Evolutionary conservation across 2,888 invertebrate genomes (phyloP).

Genomic region (Schizaphis graminum): DNA sequence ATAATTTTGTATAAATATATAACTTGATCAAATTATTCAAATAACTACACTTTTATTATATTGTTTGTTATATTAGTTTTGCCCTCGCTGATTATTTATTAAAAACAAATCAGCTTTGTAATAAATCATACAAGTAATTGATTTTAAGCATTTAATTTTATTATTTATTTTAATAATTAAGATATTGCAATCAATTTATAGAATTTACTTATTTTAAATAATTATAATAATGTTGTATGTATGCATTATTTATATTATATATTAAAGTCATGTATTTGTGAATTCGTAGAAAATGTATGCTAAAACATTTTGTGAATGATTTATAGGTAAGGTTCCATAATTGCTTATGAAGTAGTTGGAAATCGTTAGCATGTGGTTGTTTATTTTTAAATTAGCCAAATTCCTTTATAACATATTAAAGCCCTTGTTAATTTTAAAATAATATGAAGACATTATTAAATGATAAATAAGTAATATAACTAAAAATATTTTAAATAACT

Average conservation of each 20-base stretch:
- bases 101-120: not conserved
- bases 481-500: too few relatives aligned
- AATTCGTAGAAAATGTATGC: not conserved
- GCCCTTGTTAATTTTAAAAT: not conserved
- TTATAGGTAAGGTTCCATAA: not conserved
- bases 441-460: not conserved
- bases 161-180: not conserved
- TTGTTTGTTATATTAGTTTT: not conserved
- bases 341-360: not conserved
- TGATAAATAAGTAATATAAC: too few relatives aligned
- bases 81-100: not conserved
- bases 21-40: too few relatives aligned
- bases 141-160: not conserved
- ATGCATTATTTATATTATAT: not conserved
- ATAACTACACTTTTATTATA: not conserved
- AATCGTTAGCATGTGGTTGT: not conserved
- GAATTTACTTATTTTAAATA: not conserved
- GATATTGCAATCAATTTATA: not conserved
- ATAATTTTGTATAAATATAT: not conserved
- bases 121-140: not conserved
- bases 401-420: not conserved
- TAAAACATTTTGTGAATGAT: not conserved
- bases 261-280: not conserved
- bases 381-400: not conserved
- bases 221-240: not conserved